These are phyloP conservation scores for Irena cyanogastra DNA, from an alignment of 2,113 vertebrate species.

Conservation along the genomic window DNA sequence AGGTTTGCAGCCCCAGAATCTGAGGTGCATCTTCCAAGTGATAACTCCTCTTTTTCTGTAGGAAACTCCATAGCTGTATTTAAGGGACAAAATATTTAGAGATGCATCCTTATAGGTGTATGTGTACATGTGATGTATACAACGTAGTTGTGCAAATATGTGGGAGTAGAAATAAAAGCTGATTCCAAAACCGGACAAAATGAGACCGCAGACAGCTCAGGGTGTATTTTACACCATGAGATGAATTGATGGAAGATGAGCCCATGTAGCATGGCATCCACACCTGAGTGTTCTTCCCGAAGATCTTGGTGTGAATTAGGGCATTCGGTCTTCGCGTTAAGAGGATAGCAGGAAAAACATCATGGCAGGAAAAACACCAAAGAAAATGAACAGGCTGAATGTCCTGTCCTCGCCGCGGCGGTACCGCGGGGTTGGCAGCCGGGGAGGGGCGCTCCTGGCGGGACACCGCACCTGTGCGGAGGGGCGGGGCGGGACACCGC, in stretches of 20 bases:
- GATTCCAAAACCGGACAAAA: fast-evolving
- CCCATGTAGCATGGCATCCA: too few species aligned
- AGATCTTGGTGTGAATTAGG: too few species aligned
- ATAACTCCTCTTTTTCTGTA: not conserved
- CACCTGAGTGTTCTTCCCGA: fast-evolving
- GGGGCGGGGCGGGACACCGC: fast-evolving
- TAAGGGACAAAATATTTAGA: not conserved
- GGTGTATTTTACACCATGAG: not conserved
- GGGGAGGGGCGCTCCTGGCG: not conserved
- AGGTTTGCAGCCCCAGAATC: too few species aligned
- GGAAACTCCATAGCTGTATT: not conserved
- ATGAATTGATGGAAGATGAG: not conserved
- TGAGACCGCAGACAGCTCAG: fast-evolving
- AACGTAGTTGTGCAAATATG: fast-evolving
- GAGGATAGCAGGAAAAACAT: not conserved
- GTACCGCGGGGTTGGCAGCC: fast-evolving
- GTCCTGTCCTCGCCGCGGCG: fast-evolving
- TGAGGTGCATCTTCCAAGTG: not conserved
- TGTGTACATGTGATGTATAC: fast-evolving
- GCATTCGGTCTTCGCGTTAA: not conserved
- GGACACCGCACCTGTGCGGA: not conserved
- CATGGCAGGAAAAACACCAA: too few species aligned
- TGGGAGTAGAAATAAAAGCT: not conserved
- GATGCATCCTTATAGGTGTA: too few species aligned
- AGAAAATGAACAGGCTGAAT: not conserved